phyloP scores from a whole-genome alignment of 1,140 invertebrate genomes.

The Sarcophaga peregrina region DNA sequence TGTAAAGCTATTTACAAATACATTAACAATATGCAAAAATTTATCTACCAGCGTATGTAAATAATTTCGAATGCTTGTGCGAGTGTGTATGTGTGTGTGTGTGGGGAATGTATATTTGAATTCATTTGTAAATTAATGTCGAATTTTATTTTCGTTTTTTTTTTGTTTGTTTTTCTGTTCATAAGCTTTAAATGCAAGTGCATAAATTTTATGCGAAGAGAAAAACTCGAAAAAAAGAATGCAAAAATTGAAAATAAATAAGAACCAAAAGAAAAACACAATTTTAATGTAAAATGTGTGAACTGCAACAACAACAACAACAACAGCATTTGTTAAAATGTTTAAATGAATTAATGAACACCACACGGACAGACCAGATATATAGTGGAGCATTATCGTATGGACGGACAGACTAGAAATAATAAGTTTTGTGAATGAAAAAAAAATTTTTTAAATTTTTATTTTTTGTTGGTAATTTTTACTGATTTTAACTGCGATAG shows the following conservation, averaged over 20 bases:
- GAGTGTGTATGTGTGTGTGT: too few relatives aligned
- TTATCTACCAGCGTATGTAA: too few relatives aligned
- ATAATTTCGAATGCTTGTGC: too few relatives aligned
- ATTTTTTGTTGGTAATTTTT: neutral
- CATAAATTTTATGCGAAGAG: slow-evolving; percentile 29
- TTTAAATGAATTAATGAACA: slow-evolving; percentile 45
- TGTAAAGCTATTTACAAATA: too few relatives aligned
- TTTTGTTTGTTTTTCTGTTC: slow-evolving; percentile 11
- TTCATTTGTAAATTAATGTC: too few relatives aligned
- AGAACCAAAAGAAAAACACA: neutral
- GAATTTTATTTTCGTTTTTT: neutral
- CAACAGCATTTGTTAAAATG: slow-evolving; percentile 39
- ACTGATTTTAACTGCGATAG: neutral
- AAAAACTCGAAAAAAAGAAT: neutral
- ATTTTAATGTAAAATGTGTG: slow-evolving; percentile 39
- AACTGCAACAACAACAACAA: slow-evolving; percentile 35
- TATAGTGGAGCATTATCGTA: neutral
- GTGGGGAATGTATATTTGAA: too few relatives aligned
- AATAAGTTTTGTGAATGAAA: neutral
- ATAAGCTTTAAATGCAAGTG: slow-evolving; percentile 26
- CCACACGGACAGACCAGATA: slow-evolving; percentile 38
- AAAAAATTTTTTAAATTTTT: neutral
- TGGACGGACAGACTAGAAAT: neutral
- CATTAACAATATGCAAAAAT: too few relatives aligned
- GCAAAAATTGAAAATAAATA: neutral